phyloP scores from a whole-genome alignment of 2,797 vertebrate genomes.

The Zenarchopterus dispar region DNA sequence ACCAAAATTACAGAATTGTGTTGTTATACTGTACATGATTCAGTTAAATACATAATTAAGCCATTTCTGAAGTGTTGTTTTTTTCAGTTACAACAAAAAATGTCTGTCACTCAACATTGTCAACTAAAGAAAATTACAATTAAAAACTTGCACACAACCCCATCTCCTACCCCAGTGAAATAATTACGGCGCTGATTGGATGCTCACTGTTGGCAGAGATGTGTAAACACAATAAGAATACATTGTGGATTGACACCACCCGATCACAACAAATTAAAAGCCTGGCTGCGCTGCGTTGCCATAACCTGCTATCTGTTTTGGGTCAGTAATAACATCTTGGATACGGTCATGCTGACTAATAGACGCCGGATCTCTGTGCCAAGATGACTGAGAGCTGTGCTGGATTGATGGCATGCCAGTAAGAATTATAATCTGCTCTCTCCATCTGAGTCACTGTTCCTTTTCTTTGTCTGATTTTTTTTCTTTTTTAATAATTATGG shows the following conservation, averaged over 20 bases:
- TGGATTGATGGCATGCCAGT: constrained; percentile 40
- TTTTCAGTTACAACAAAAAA: not conserved
- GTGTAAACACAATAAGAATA: constrained; percentile 25
- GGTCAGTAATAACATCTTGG: constrained; percentile 49
- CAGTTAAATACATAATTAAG: no score
- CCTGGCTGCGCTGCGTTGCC: not conserved
- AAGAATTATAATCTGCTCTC: constrained; percentile 47
- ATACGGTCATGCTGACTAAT: constrained; percentile 27
- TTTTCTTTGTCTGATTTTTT: constrained; percentile 23
- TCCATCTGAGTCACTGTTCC: constrained; percentile 43
- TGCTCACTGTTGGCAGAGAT: constrained; percentile 1
- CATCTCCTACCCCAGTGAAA: constrained; percentile 8
- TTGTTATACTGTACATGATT: no score
- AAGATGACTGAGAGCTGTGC: constrained; percentile 27
- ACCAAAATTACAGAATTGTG: no score
- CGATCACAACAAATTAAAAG: constrained; percentile 34
- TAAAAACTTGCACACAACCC: not conserved
- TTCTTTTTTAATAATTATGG: constrained; percentile 26
- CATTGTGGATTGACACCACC: not conserved
- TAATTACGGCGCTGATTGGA: constrained; percentile 41
- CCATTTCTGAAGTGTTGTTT: not conserved
- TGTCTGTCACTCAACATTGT: not conserved
- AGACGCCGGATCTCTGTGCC: constrained; percentile 23
- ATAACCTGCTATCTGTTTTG: constrained; percentile 31
- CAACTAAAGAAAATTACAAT: not conserved